phyloP scores from a whole-genome alignment of 2,797 vertebrate species.

The Leptatherina wallacei region DNA sequence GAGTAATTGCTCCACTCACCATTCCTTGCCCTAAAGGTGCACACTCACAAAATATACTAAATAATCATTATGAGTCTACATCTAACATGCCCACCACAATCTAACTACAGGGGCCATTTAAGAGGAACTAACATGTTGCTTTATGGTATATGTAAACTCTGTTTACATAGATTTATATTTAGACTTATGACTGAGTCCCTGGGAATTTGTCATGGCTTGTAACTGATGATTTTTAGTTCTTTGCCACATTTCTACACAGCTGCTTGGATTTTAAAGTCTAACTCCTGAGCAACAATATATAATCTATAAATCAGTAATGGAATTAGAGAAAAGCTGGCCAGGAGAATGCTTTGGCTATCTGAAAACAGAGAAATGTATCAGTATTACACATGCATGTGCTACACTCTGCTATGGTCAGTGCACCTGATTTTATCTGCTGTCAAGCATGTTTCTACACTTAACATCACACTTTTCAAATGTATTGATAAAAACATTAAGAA shows the following conservation, averaged over 20 bases:
- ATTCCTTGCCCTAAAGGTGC: conserved; percentile 60
- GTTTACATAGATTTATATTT: conserved; percentile 37
- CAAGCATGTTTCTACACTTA: neutral
- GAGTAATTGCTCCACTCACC: conserved; percentile 55
- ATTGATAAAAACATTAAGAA: neutral
- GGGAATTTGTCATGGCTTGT: conserved; percentile 19
- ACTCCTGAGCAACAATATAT: conserved; percentile 1
- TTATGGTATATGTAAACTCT: conserved; percentile 29
- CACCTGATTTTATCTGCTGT: neutral
- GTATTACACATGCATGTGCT: no score
- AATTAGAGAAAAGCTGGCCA: neutral
- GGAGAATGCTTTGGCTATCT: neutral
- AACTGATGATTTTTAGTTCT: conserved; percentile 27
- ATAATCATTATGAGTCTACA: conserved; percentile 57
- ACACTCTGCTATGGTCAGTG: neutral
- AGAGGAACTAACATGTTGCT: conserved; percentile 42
- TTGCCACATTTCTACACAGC: neutral
- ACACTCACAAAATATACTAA: conserved; percentile 58
- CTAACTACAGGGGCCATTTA: conserved; percentile 37
- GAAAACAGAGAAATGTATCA: no score
- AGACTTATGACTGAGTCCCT: conserved; percentile 26
- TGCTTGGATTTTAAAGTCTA: neutral
- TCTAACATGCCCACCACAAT: conserved; percentile 37
- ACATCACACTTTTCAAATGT: neutral
- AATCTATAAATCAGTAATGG: neutral